Conservation (phyloP, 2,113 vertebrate species). For the Saguinus imperator region DNA sequence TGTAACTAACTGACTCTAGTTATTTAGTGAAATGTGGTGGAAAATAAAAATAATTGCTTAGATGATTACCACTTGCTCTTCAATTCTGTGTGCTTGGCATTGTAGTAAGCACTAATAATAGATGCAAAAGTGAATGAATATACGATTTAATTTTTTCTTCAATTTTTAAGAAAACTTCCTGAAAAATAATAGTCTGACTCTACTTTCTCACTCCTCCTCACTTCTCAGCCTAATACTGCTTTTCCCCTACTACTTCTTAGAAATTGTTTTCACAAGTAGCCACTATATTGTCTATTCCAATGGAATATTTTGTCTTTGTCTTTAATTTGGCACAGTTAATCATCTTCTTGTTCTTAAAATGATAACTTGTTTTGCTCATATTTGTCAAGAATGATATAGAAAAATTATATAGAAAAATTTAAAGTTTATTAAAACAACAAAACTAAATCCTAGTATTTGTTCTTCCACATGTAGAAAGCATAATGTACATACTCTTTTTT, state of each 20-base stretch:
- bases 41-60: constrained; percentile 33
- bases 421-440: constrained; percentile 10
- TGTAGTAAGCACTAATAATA: background rate
- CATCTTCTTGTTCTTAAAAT: constrained; percentile 27
- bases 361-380: background rate
- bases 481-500: background rate
- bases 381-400: constrained; percentile 24
- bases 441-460: background rate
- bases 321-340: constrained; percentile 28
- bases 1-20: constrained; percentile 3
- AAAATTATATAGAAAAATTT: constrained; percentile 33
- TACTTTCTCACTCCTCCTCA: background rate
- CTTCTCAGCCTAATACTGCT: background rate
- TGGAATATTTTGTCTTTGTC: constrained; percentile 27
- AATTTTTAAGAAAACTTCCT: background rate
- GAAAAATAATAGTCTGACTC: background rate
- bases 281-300: background rate
- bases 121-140: constrained; percentile 24
- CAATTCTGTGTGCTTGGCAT: background rate
- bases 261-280: constrained; percentile 33
- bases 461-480: background rate
- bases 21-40: background rate
- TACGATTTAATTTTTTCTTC: background rate
- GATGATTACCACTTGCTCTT: background rate
- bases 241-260: constrained; percentile 7